A percentile compares a stretch with the other conserved stretches of the same genome.
These are phyloP conservation scores for Sialis lutaria DNA, from an alignment of 2,888 invertebrate species.

Conservation along the genomic window DNA sequence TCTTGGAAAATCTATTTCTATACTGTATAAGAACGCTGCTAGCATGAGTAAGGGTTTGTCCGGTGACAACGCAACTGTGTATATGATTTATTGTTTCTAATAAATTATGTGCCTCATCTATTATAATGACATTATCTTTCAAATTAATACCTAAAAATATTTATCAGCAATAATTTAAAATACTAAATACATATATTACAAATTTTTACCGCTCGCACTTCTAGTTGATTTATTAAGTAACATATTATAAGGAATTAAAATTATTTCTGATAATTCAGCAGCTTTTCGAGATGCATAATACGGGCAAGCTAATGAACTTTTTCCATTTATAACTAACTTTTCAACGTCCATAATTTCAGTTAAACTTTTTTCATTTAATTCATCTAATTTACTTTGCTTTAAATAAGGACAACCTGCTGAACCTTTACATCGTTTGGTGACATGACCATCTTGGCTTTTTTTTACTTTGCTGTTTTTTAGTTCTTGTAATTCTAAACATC, in stretches of 20 bases:
- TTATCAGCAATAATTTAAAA: background rate
- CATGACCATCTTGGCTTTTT: conserved; percentile 38
- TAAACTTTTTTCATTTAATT: conserved; percentile 44
- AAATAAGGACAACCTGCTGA: conserved; percentile 50
- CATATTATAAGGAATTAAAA: conserved; percentile 62
- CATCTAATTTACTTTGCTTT: conserved; percentile 39
- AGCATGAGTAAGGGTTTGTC: conserved; percentile 44
- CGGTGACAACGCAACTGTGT: conserved; percentile 57
- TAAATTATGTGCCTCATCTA: conserved; percentile 95
- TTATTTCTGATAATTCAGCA: conserved; percentile 64
- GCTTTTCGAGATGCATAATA: conserved; percentile 83
- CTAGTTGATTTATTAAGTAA: conserved; percentile 65
- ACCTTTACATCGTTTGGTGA: conserved; percentile 42
- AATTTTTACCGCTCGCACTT: conserved; percentile 38
- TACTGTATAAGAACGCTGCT: conserved; percentile 50
- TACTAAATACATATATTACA: background rate
- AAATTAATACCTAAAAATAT: conserved; percentile 34
- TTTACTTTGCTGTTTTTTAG: conserved; percentile 37
- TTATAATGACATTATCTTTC: conserved; percentile 62
- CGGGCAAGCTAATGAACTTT: conserved; percentile 65
- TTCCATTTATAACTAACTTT: conserved; percentile 54
- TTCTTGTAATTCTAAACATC: conserved; percentile 66
- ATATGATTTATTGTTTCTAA: conserved; percentile 78
- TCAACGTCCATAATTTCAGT: conserved; percentile 73
- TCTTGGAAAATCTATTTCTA: conserved; percentile 49